Evolutionary conservation across 2,113 vertebrate species (phyloP), one percentile per base, ranked within the genome.

Genomic region (Charadrius vociferus): DNA sequence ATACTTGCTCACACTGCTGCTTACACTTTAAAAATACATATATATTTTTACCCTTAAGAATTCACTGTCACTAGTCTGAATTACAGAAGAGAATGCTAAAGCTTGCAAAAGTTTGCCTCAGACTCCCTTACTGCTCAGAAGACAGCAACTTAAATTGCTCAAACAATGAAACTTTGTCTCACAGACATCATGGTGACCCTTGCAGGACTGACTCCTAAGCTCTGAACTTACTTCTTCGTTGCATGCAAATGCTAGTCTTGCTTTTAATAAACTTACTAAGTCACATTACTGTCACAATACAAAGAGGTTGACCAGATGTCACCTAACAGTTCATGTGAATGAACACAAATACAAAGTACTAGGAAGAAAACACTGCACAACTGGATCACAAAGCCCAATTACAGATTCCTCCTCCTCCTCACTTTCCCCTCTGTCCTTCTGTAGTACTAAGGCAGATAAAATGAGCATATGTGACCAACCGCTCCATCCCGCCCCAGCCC

Each of bases 91-190:
- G 56, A 70, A 78, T 4, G 7, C 30, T 43, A 65, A 58, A 71
- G 39, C 34, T 47, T 37, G 37, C 9, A 24, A 39, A 97, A 95
- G 89, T 95, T 90, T 83, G 19, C 49, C 50, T 74, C 29, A 12
- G 53, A 66, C 34, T 88, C 56, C 43, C 22, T 83, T 15, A 22
- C 41, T 86, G 14, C 65, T 59, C 53, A 34, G 58, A 75, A 65
- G 32, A 37, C 10, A 79, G 9, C 37, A 78, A 53, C 30, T 88
- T 45, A 26, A n/a, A 79, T 3, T 11, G 56, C 34, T 66, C 53
- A 12, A 53, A 66, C 17, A 30, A 0, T 2, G 41, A 39, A 87
- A 62, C 58, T 77, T 77, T 8, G 12, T 32, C 43, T 43, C 70
- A 3, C 34, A 65, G 23, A 11, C 30, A 41, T 20, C 7, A 1